These are phyloP conservation scores for Stenchaetothrips biformis DNA, from an alignment of 2,888 invertebrate genomes.

Conservation along the genomic window DNA sequence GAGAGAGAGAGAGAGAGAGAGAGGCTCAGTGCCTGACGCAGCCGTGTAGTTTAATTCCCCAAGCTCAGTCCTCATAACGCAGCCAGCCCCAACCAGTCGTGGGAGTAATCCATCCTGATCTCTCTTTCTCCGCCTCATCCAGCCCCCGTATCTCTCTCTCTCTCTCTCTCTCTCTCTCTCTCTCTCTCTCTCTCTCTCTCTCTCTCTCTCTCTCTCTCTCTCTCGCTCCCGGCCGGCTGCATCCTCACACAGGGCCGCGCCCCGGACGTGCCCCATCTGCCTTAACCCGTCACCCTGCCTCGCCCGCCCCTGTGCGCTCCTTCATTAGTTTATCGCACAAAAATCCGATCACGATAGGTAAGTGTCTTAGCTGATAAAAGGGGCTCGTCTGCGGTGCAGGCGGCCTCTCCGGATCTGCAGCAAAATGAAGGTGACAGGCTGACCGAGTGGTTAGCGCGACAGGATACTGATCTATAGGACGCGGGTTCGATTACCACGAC, in stretches of 20 bases:
- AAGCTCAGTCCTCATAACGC: background rate
- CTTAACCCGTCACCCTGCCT: too few relatives aligned
- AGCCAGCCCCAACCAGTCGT: conserved; percentile 36
- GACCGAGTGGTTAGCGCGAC: too few relatives aligned
- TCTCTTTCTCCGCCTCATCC: conserved; percentile 35
- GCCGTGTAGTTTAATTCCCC: background rate
- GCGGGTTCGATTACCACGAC: too few relatives aligned
- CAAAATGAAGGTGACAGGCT: too few relatives aligned
- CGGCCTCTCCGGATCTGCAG: too few relatives aligned
- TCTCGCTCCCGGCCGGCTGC: background rate
- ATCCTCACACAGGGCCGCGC: background rate
- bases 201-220: conserved; percentile 30
- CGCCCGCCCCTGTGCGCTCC: too few relatives aligned
- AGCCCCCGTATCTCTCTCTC: background rate
- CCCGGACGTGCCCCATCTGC: too few relatives aligned
- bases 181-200: conserved; percentile 30
- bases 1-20: conserved; percentile 26
- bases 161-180: conserved; percentile 32
- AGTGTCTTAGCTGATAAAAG: too few relatives aligned
- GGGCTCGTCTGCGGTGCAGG: too few relatives aligned
- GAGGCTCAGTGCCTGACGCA: conserved; percentile 31
- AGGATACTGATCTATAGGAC: too few relatives aligned
- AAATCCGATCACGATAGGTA: too few relatives aligned
- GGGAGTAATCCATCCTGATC: conserved; percentile 40
- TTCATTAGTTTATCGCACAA: too few relatives aligned